These are phyloP conservation scores for Ammodramus savannarum DNA, from an alignment of 2,113 vertebrate species.

Conservation along the genomic window DNA sequence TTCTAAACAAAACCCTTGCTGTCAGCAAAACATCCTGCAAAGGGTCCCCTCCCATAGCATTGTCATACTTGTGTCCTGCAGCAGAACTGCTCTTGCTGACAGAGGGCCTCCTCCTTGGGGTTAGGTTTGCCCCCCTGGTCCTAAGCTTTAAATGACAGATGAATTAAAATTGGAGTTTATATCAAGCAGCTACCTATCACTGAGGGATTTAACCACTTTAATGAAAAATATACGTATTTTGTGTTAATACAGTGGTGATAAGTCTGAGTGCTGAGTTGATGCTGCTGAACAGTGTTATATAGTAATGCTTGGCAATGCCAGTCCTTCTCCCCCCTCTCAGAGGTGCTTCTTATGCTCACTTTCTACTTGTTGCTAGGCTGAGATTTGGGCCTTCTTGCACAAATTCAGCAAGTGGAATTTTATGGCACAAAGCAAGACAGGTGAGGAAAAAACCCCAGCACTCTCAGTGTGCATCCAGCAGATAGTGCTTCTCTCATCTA, in stretches of 20 bases:
- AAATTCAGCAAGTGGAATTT: background rate
- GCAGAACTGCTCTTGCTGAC: background rate
- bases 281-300: background rate
- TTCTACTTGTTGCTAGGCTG: background rate
- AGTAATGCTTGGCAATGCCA: background rate
- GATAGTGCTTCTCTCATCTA: background rate
- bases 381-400: background rate
- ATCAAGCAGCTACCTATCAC: background rate
- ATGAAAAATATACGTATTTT: background rate
- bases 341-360: background rate
- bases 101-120: background rate
- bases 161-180: background rate
- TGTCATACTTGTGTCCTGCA: background rate
- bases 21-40: background rate
- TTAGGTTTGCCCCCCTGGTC: background rate
- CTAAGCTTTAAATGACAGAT: background rate
- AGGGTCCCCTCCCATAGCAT: background rate
- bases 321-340: background rate
- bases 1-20: background rate
- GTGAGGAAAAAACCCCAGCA: accelerated
- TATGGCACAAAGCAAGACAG: background rate
- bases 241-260: background rate
- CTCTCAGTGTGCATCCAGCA: background rate
- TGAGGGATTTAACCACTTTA: background rate
- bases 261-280: background rate